These are phyloP conservation scores for Nylanderia fulva DNA, from an alignment of 1,140 invertebrate genomes.

Conservation along the genomic window DNA sequence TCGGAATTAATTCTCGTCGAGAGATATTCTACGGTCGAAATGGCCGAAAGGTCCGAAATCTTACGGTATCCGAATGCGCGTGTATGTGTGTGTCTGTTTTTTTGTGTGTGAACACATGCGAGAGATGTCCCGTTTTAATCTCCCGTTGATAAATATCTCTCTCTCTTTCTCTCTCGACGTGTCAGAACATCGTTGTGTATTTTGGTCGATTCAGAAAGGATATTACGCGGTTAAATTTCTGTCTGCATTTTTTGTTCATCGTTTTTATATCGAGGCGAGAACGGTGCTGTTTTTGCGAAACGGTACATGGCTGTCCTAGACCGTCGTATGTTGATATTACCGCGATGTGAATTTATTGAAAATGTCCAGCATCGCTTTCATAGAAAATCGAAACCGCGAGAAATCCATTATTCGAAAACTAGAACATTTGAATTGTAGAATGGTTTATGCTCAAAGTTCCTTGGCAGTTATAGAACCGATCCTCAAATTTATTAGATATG, in stretches of 20 bases:
- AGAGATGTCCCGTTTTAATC: conserved; percentile 71
- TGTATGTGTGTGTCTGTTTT: neutral
- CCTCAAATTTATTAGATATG: neutral
- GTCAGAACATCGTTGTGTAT: neutral
- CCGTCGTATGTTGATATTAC: neutral
- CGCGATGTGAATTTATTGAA: conserved; percentile 32
- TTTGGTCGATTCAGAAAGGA: neutral
- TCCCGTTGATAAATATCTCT: conserved; percentile 64
- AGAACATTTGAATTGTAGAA: neutral
- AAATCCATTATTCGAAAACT: neutral
- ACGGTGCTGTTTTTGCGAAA: conserved; percentile 10
- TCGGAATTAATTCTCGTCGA: neutral
- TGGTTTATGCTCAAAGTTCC: conserved; percentile 7
- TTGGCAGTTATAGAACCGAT: too few species aligned
- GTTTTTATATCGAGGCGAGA: conserved; percentile 10
- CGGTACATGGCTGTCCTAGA: neutral
- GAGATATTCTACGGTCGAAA: neutral
- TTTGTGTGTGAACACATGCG: neutral
- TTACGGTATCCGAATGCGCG: conserved; percentile 64
- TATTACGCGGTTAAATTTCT: conserved; percentile 23
- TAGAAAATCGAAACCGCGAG: neutral
- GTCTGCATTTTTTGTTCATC: conserved; percentile 16
- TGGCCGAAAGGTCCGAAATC: conserved; percentile 46
- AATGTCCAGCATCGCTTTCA: neutral
- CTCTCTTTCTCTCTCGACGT: neutral